Conservation (phyloP, 2,797 vertebrate genomes). For the Neomorphus geoffroyi region DNA sequence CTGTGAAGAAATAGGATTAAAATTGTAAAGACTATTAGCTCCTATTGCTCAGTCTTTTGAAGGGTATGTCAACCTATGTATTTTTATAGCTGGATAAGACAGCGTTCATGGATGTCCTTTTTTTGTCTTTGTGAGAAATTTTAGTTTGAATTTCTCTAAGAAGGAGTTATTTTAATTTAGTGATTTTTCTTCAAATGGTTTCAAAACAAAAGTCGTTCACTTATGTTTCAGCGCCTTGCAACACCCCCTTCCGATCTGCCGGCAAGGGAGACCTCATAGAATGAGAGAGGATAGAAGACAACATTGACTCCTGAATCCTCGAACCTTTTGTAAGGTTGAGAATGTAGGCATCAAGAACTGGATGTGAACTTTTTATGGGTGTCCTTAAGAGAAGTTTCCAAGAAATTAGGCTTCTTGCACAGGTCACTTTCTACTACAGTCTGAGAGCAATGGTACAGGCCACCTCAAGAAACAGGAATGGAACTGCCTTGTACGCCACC, state of each 20-base stretch:
- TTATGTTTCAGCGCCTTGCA: neutral
- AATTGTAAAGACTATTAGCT: neutral
- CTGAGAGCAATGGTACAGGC: neutral
- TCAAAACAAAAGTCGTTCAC: neutral
- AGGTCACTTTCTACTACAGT: neutral
- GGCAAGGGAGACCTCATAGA: neutral
- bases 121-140: neutral
- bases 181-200: neutral
- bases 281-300: neutral
- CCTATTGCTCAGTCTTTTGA: neutral
- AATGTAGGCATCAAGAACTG: neutral
- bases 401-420: neutral
- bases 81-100: neutral
- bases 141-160: neutral
- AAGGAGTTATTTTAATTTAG: neutral
- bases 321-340: neutral
- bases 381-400: neutral
- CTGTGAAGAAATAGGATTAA: neutral
- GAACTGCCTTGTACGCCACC: neutral
- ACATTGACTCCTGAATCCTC: neutral
- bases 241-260: neutral
- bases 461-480: neutral
- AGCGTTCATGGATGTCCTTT: neutral
- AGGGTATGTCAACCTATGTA: neutral
- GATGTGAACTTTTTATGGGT: neutral